Conservation (phyloP, 2,888 invertebrate genomes). For the Mythimna loreyi region DNA sequence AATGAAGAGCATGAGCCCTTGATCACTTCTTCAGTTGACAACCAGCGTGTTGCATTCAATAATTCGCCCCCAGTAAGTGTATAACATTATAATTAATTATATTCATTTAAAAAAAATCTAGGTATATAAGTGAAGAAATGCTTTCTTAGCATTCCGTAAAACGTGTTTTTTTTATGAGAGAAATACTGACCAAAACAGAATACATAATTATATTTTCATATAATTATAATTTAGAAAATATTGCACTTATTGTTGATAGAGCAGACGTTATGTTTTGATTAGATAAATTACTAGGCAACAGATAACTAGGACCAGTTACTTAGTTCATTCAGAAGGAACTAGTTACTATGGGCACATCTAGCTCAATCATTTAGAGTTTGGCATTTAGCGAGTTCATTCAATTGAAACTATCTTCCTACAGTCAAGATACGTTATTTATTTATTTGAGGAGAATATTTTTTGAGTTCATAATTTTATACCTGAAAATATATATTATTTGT, state of each 20-base stretch:
- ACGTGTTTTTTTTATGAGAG: not conserved
- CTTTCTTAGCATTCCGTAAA: not conserved
- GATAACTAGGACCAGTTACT: constrained; percentile 9
- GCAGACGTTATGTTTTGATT: constrained; percentile 11
- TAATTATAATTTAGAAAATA: not conserved
- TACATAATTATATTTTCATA: too few species aligned
- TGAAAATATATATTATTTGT: too few species aligned
- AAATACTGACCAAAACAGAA: not conserved
- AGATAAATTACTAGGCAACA: constrained; percentile 20
- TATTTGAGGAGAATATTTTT: too few species aligned
- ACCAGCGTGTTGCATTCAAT: constrained; percentile 83
- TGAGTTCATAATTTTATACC: too few species aligned
- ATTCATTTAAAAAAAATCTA: not conserved
- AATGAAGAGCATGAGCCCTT: constrained; percentile 89
- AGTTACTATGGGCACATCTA: constrained; percentile 3
- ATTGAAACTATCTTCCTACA: constrained; percentile 6
- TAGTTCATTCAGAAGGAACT: constrained; percentile 8
- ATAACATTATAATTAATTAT: not conserved
- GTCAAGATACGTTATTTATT: too few species aligned
- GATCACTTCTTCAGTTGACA: constrained; percentile 85
- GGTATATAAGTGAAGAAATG: not conserved
- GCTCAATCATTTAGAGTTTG: constrained; percentile 1
- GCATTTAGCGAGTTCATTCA: constrained; percentile 19
- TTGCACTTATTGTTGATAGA: not conserved
- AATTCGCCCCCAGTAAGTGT: constrained; percentile 82